Conservation (phyloP, 2,888 invertebrate genomes). For the Acanthosepion esculentum region DNA sequence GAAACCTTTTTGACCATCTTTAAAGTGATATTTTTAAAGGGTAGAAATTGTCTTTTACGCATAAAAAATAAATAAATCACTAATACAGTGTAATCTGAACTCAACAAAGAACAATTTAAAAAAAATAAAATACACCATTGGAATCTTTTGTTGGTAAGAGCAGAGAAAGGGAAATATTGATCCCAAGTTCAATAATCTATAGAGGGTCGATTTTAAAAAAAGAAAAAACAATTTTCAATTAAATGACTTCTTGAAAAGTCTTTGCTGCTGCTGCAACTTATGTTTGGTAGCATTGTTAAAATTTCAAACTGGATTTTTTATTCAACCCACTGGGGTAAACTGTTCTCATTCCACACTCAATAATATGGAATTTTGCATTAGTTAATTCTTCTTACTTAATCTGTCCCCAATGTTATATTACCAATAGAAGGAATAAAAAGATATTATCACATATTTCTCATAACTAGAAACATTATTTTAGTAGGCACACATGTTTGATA, state of each 20-base stretch:
- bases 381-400: not conserved
- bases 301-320: not conserved
- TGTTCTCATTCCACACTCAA: too few species aligned
- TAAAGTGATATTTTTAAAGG: not conserved
- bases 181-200: not conserved
- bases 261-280: not conserved
- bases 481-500: too few species aligned
- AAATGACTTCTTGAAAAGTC: not conserved
- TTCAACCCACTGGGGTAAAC: too few species aligned
- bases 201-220: not conserved
- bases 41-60: not conserved
- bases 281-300: not conserved
- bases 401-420: too few species aligned
- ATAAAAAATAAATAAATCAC: not conserved
- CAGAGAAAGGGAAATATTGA: not conserved
- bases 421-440: too few species aligned
- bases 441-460: too few species aligned
- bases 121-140: not conserved
- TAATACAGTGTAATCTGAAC: not conserved
- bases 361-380: not conserved
- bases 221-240: not conserved
- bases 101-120: not conserved
- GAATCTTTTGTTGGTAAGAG: not conserved
- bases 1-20: not conserved
- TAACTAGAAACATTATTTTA: too few species aligned